A percentile compares a stretch with the other conserved stretches of the same genome.
These are phyloP conservation scores for Oceanodroma tethys DNA, from an alignment of 2,113 vertebrate genomes.

Conservation along the genomic window DNA sequence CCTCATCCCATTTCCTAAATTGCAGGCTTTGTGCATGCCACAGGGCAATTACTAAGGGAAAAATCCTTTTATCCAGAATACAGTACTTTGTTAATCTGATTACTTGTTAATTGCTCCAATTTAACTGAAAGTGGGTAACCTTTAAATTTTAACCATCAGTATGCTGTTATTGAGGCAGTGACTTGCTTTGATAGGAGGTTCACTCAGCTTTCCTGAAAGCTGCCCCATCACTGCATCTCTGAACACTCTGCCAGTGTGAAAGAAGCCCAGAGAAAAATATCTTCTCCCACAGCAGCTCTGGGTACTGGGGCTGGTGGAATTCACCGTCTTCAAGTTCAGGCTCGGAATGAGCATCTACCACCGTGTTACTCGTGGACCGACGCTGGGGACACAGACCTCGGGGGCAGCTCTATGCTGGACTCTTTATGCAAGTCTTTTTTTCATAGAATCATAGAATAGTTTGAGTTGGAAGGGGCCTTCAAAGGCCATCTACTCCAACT, in stretches of 20 bases:
- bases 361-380: accelerated
- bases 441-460: too few species aligned
- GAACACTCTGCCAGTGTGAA: not conserved
- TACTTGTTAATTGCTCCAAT: conserved; percentile 17
- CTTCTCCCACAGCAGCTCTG: not conserved
- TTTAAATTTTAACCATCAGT: not conserved
- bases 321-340: not conserved
- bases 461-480: too few species aligned
- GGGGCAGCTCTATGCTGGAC: not conserved
- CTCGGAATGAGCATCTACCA: not conserved
- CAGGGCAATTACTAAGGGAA: not conserved
- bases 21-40: not conserved
- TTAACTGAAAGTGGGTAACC: not conserved
- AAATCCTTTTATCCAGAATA: conserved; percentile 26
- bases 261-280: not conserved
- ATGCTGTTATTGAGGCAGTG: not conserved
- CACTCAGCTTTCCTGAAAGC: not conserved
- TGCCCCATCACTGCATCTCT: not conserved
- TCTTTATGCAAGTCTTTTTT: not conserved
- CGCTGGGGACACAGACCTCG: accelerated
- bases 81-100: conserved; percentile 20
- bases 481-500: too few species aligned
- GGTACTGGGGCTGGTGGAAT: not conserved
- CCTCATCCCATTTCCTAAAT: not conserved
- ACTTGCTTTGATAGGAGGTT: not conserved